Evolutionary conservation across 2,888 invertebrate species (phyloP).

Genomic region (Gastrophysa polygoni): DNA sequence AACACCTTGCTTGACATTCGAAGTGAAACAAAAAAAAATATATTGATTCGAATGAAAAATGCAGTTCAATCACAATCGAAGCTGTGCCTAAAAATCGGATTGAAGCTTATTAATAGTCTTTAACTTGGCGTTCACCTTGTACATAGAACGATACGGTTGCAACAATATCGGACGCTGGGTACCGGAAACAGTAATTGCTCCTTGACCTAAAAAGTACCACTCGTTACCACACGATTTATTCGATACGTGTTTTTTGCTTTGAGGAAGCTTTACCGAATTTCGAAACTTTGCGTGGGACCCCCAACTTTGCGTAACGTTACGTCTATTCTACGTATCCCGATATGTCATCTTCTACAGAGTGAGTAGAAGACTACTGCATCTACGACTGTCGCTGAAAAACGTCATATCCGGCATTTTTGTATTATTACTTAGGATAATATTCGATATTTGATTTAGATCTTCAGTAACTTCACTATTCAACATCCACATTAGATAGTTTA

Average conservation of each 20-base stretch:
- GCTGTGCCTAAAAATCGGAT: no score
- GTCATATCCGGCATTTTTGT: no score
- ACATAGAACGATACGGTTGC: slow-evolving; percentile 23
- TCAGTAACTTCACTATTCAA: no score
- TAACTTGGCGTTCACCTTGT: slow-evolving; percentile 16
- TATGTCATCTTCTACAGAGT: not conserved
- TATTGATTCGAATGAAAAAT: no score
- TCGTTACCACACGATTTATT: slow-evolving; percentile 32
- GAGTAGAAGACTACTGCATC: not conserved
- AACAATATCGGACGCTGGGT: no score
- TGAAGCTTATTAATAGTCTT: slow-evolving; percentile 1
- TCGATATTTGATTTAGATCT: no score
- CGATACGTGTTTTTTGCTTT: slow-evolving; percentile 5
- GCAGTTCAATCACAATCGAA: no score
- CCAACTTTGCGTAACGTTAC: not conserved
- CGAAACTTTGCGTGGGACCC: slow-evolving; percentile 24
- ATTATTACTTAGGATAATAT: no score
- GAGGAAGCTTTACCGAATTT: slow-evolving; percentile 20
- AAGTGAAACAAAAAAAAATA: no score
- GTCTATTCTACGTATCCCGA: not conserved
- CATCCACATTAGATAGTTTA: no score
- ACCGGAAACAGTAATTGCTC: slow-evolving; percentile 38
- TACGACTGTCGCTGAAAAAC: no score
- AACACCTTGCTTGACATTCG: not conserved
- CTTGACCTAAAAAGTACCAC: slow-evolving; percentile 39